Percentiles rank a stretch among this genome's conserved stretches.
phyloP scores from a whole-genome alignment of 2,888 invertebrate species.

The Lasioglossum calceatum region DNA sequence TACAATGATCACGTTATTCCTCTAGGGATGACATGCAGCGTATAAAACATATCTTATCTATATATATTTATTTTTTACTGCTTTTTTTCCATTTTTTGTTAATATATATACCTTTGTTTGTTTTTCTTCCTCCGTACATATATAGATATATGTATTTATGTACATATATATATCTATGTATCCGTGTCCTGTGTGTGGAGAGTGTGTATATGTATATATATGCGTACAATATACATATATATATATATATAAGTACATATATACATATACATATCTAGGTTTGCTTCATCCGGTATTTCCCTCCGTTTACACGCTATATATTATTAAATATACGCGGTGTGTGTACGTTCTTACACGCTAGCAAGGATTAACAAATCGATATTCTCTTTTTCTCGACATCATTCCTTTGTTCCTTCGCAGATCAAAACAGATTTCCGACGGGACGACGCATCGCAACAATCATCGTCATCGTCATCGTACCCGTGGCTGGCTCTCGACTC shows the following conservation, averaged over 20 bases:
- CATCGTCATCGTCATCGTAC: slow-evolving; percentile 4
- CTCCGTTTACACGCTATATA: slow-evolving; percentile 73
- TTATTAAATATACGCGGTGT: slow-evolving; percentile 72
- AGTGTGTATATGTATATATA: background rate
- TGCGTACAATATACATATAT: background rate
- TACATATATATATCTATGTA: slow-evolving; percentile 10
- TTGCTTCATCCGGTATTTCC: slow-evolving; percentile 70
- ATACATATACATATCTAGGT: slow-evolving; percentile 49
- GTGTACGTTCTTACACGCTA: slow-evolving; percentile 74
- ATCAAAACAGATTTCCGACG: slow-evolving; percentile 44
- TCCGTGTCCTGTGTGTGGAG: background rate
- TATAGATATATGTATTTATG: slow-evolving; percentile 6
- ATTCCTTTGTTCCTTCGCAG: background rate
- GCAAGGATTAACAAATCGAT: slow-evolving; percentile 77
- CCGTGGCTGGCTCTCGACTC: slow-evolving; percentile 24
- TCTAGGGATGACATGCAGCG: slow-evolving; percentile 82
- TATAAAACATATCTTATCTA: slow-evolving; percentile 83
- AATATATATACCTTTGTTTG: slow-evolving; percentile 40
- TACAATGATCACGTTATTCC: slow-evolving; percentile 76
- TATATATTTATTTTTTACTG: slow-evolving; percentile 71
- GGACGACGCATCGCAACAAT: slow-evolving; percentile 54
- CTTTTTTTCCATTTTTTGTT: slow-evolving; percentile 31
- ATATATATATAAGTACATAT: background rate
- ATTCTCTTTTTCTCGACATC: slow-evolving; percentile 41
- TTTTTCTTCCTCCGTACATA: slow-evolving; percentile 18